Base-by-base conservation (phyloP, 1,140 invertebrate genomes). In the Diuraphis noxia region DNA sequence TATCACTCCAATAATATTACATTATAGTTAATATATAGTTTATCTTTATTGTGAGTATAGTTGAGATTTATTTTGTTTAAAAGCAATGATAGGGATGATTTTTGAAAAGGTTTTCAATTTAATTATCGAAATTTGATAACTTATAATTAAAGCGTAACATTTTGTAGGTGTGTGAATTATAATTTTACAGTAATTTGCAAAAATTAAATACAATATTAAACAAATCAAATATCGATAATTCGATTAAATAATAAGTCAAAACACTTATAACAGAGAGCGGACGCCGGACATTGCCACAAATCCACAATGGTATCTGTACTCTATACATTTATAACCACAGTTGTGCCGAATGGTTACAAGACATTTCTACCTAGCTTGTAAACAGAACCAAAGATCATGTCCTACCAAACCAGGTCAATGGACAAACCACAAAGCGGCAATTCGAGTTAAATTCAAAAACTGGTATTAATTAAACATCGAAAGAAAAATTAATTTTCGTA, bases 331-430 rank as follows among this genome's bases (percentile, higher is more conserved):
- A 90, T 46, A 79, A 90, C 88, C 88, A n/a, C 88, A 81, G 88
- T 90, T 79, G 43, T 25, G 38, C 72, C 9, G 38, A 90, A 46
- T 90, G 88, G 88, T 90, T 77, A 90, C 88, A 90, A 36, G 19
- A 90, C 41, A 77, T 79, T 36, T 79, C 88, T 43, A 90, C 88
- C 88, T 79, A 41, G 88, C 88, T 49, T 40, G 63, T 90, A 49
- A 90, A 90, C 88, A 90, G 56, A 90, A 90, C 88, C 88, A 90
- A 90, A 90, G 88, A 90, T 90, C 88, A 46, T 81, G 72, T 90
- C 88, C 88, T 34, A 90, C 88, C 88, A 79, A 79, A 90, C 88
- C 88, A 90, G 88, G 88, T 90, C 88, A 90, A 77, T 90, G 88
- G 56, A 90, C 9, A 90, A 89, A 90, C 88, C 88, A 88, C 49